Base-by-base conservation (phyloP, 1,140 invertebrate species). In the Drosophila orena region DNA sequence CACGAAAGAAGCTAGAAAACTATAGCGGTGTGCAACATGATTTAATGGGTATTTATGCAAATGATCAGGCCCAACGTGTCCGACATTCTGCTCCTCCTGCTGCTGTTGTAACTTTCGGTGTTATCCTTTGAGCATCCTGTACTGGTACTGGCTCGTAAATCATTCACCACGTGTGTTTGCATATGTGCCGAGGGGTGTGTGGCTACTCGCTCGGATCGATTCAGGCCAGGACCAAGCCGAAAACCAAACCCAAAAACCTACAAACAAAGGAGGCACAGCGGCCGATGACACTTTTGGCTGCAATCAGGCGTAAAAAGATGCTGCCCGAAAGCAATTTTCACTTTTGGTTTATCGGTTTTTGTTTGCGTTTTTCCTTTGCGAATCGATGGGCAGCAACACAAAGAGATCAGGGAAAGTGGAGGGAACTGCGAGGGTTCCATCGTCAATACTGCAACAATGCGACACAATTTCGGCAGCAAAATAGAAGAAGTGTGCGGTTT, bases 381-480 rank as follows among this genome's bases (percentile, higher is more conserved):
- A 58, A 46, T 61, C 55, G 49, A 53, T 79, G 60, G 47, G 40
- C 71, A 75, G 30, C 11, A 27, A 55, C 15, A 54, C 50, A 44
- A 22, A 73, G 42, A 37, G 47, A 11, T n/a, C 17, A 14, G 60
- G 17, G 11, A 22, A 52, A 22, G 27, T 15, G 34, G 12, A 59
- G 59, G 24, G 27, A 38, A 40, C 43, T 43, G 43, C 40, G 62
- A 56, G 56, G 52, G 56, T 79, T 11, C 17, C 71, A 46, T 90
- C 85, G 86, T 90, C 86, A 88, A 90, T 90, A 74, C 71, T 79
- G 86, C 86, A 91, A 90, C 85, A 90, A 90, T 86, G 81, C 85
- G 70, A 72, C 70, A 77, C 54, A 75, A 81, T 68, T 60, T 77
- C 50, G 66, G 15, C n/a, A 24, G 38, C 6, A 27, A 17, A 54